These are phyloP conservation scores for Athalia cordata DNA, from an alignment of 2,888 invertebrate genomes.

Conservation along the genomic window DNA sequence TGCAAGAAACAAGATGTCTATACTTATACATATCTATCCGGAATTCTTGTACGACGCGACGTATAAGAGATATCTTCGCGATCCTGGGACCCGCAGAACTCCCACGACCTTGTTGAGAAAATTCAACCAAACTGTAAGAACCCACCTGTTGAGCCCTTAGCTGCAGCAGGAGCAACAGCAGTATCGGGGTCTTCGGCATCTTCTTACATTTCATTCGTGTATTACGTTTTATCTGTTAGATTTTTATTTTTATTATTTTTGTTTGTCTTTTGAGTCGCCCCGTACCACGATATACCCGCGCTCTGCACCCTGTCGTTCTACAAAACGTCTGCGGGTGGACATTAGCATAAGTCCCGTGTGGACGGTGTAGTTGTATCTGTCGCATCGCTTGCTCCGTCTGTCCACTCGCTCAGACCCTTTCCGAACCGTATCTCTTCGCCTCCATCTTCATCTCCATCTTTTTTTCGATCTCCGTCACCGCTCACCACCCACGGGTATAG, in stretches of 20 bases:
- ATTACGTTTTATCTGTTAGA: constrained; percentile 1
- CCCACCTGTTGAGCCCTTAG: constrained; percentile 33
- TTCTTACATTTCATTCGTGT: constrained; percentile 12
- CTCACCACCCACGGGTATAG: constrained; percentile 41
- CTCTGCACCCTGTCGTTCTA: constrained; percentile 36
- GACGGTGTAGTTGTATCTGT: constrained; percentile 41
- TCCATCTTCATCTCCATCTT: constrained; percentile 42
- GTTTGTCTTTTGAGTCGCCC: no score
- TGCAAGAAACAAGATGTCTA: no score
- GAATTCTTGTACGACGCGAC: no score
- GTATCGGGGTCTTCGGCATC: constrained; percentile 38
- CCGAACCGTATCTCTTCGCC: constrained; percentile 31
- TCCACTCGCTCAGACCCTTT: constrained; percentile 28
- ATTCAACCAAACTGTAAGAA: neutral
- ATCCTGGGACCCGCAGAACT: neutral
- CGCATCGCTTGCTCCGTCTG: constrained; percentile 39
- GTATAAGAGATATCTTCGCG: no score
- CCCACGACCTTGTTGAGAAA: neutral
- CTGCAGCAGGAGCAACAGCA: neutral
- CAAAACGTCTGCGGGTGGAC: constrained; percentile 30
- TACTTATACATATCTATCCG: no score
- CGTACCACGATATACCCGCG: neutral
- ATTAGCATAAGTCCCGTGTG: constrained; percentile 42
- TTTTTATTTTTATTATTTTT: no score
- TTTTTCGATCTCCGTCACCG: constrained; percentile 34